A percentile compares a stretch with the other conserved stretches of the same genome.
Conservation (phyloP, 2,888 invertebrate genomes). For the Harpagoxenus sublaevis region DNA sequence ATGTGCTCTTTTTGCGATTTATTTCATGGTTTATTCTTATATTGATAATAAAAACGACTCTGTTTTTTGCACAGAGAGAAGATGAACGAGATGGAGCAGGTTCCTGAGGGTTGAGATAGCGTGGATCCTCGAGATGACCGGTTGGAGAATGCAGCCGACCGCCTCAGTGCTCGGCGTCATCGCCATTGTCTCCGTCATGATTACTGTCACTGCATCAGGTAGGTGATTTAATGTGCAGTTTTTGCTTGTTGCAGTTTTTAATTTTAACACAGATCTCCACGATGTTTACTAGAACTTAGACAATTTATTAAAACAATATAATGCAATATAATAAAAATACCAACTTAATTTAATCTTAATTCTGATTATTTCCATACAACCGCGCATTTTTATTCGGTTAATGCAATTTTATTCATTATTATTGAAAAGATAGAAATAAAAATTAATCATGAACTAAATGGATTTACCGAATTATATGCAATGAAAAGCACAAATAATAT, state of each 20-base stretch:
- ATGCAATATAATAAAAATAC: neutral
- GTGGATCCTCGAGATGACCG: conserved; percentile 73
- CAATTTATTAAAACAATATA: neutral
- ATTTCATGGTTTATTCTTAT: neutral
- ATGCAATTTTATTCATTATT: neutral
- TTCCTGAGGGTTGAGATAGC: conserved; percentile 83
- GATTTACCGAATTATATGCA: neutral
- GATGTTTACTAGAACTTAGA: neutral
- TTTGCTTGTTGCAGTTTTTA: neutral
- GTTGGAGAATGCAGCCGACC: conserved; percentile 82
- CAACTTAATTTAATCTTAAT: neutral
- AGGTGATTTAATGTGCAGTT: neutral
- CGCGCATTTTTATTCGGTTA: neutral
- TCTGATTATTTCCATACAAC: neutral
- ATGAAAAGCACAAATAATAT: neutral
- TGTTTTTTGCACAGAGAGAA: conserved; percentile 62
- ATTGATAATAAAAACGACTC: conserved; percentile 49
- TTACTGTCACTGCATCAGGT: conserved; percentile 80
- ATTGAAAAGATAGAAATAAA: neutral
- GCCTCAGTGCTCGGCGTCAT: conserved; percentile 82
- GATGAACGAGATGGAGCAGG: conserved; percentile 81
- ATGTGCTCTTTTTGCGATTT: neutral
- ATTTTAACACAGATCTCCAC: neutral
- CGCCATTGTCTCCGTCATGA: conserved; percentile 82
- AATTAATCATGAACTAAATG: neutral